Evolutionary conservation across 2,888 invertebrate species (phyloP), one percentile per base, ranked within the genome.

Genomic region (Dynastes grantii): DNA sequence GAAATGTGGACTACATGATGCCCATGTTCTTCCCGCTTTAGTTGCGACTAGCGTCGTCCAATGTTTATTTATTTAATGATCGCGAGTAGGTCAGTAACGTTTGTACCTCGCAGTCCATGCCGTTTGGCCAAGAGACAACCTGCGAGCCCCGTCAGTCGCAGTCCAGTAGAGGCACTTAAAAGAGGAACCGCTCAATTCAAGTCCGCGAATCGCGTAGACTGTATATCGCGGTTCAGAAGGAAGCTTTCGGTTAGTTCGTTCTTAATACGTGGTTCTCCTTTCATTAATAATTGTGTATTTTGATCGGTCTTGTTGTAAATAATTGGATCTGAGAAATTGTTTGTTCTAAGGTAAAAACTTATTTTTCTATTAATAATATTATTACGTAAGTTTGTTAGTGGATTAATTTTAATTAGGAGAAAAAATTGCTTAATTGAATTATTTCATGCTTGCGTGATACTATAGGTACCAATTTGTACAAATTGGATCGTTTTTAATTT

Each of bases 41-140:
- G 76, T 78, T 79, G 79, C 76, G 78, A 76, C 32, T 45, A 11
- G 8, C 45, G 45, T 45, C 55, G 71, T 76, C 29, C 71, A 76
- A 65, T 64, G 71, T 82, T 82, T 80, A 77, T 81, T 79, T 80
- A 80, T 80, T 80, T 45, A 61, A 45, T 78, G 81, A 8, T 45
- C 80, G 81, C 81, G 84, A 83, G 83, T 84, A 83, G 84, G 84
- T 84, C 82, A 83, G 84, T 84, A 79, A 81, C 79, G 80, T 78
- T 81, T 80, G 77, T 77, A 51, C 51, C 55, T 55, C 27, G 32
- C 29, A 2, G 13, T 63, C 11, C 29, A 22, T 29, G 9, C 68
- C 37, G 32, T 58, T 37, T 37, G 71, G 8, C 11, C 58, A 29
- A n/a, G n/a, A 22, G 71, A 71, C 16, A 68, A 68, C 71, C 71